Evolutionary conservation across 2,113 vertebrate species (phyloP).

Genomic region (Alaudala cheleensis): DNA sequence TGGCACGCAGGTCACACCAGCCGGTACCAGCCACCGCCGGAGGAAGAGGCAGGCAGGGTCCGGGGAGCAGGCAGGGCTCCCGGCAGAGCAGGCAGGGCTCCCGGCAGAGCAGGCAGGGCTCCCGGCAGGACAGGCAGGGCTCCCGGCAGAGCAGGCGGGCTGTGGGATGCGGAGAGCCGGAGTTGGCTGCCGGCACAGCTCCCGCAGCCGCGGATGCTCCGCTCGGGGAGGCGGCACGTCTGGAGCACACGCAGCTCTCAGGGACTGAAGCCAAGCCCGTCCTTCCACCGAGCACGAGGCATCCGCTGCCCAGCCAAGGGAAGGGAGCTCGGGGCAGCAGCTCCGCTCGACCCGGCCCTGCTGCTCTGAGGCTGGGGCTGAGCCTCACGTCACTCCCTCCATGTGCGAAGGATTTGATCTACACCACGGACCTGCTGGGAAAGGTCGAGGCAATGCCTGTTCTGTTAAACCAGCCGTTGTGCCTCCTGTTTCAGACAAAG

Average conservation of each 20-base stretch:
- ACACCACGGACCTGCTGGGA: neutral
- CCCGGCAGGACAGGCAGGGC: neutral
- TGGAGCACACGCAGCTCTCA: neutral
- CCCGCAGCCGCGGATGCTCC: neutral
- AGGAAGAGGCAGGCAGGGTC: neutral
- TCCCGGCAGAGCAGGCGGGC: neutral
- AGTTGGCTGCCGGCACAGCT: neutral
- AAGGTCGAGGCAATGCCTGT: neutral
- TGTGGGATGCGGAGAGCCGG: neutral
- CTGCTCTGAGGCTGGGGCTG: neutral
- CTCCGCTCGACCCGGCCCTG: neutral
- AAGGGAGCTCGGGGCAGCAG: neutral
- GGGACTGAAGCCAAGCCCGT: neutral
- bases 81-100: neutral
- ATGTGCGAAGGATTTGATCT: neutral
- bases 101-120: neutral
- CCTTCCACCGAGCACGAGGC: neutral
- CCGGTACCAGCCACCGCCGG: neutral
- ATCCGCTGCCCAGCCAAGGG: neutral
- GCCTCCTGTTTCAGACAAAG: neutral
- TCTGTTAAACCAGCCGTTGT: neutral
- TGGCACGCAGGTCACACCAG: slow-evolving; percentile 22
- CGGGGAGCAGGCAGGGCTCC: neutral
- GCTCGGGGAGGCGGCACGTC: neutral
- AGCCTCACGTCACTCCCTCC: neutral